phyloP scores from a whole-genome alignment of 2,797 vertebrate genomes.

The Myotis vivesi region DNA sequence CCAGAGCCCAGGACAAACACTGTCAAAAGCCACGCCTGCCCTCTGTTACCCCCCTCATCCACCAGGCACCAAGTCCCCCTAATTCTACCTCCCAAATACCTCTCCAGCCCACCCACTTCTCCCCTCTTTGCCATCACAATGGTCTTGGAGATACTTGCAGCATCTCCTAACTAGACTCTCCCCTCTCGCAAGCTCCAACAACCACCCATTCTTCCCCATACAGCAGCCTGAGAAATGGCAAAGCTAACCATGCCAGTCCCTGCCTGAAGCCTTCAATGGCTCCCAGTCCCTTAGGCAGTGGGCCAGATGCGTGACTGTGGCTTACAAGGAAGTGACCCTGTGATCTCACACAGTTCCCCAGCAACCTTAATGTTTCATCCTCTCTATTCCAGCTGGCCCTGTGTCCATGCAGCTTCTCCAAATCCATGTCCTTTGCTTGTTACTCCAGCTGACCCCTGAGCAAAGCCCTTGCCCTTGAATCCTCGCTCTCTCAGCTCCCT shows the following conservation, averaged over 20 bases:
- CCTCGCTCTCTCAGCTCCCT: background rate
- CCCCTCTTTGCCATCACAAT: background rate
- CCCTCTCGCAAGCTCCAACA: accelerated
- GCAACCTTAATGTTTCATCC: background rate
- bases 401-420: background rate
- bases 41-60: background rate
- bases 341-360: background rate
- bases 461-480: accelerated
- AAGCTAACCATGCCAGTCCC: background rate
- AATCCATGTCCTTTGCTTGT: background rate
- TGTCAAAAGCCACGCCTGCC: background rate
- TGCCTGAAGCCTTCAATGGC: background rate
- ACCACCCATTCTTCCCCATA: background rate
- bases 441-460: accelerated
- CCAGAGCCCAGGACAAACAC: background rate
- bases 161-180: background rate
- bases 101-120: background rate
- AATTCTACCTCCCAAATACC: background rate
- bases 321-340: background rate
- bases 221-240: background rate
- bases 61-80: too few relatives aligned
- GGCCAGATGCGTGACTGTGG: background rate
- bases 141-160: background rate
- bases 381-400: background rate
- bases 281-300: background rate